These are phyloP conservation scores for Myiozetetes cayanensis DNA, from an alignment of 2,113 vertebrate genomes.

Conservation along the genomic window DNA sequence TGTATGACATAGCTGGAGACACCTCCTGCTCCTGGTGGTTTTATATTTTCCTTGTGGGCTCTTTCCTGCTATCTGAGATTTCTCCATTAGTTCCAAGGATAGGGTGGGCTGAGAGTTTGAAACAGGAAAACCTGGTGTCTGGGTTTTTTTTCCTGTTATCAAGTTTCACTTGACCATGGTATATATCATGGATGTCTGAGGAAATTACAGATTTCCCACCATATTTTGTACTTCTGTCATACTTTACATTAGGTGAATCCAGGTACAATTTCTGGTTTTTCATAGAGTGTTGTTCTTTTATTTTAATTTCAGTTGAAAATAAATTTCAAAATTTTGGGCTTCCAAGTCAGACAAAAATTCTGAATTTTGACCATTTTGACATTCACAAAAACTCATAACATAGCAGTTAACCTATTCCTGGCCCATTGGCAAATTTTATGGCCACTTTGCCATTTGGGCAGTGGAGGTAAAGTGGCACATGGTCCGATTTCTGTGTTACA, in stretches of 20 bases:
- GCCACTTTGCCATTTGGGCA: neutral
- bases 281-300: neutral
- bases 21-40: neutral
- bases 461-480: neutral
- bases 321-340: neutral
- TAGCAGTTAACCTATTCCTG: neutral
- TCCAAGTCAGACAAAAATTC: neutral
- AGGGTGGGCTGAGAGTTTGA: neutral
- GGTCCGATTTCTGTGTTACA: neutral
- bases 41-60: conserved; percentile 25
- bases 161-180: neutral
- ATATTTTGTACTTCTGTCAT: neutral
- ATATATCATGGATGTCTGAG: neutral
- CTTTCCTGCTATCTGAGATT: conserved; percentile 32
- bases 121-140: conserved; percentile 21
- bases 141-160: neutral
- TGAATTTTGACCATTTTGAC: neutral
- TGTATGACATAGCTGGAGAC: neutral
- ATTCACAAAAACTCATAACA: neutral
- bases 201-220: neutral
- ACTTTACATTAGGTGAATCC: neutral
- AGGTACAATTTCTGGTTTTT: neutral
- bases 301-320: neutral
- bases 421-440: neutral
- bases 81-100: conserved; percentile 22